Evolutionary conservation across 2,888 invertebrate species (phyloP).

Genomic region (Xylophagus ater): DNA sequence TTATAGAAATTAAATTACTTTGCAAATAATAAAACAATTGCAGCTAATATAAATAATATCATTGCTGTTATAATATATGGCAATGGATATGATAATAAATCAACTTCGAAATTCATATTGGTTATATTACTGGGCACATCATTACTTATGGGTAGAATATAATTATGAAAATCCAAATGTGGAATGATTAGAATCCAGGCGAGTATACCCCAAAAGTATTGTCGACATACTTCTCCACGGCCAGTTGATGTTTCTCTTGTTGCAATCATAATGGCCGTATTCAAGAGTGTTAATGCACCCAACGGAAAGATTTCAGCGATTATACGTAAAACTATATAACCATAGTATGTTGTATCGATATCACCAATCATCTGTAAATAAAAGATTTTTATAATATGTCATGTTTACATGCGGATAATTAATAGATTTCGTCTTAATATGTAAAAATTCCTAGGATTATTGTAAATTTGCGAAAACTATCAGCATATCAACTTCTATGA

Average conservation of each 20-base stretch:
- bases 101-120: slow-evolving; percentile 18
- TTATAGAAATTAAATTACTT: slow-evolving; percentile 35
- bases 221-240: slow-evolving; percentile 67
- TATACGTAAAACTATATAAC: slow-evolving; percentile 55
- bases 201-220: slow-evolving; percentile 62
- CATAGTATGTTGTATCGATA: slow-evolving; percentile 56
- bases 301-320: slow-evolving; percentile 68
- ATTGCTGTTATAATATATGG: background rate
- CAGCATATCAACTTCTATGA: no score
- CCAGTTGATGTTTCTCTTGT: slow-evolving; percentile 71
- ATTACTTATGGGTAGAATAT: no score
- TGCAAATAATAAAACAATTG: slow-evolving; percentile 44
- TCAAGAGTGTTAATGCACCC: slow-evolving; percentile 56
- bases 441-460: no score
- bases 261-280: slow-evolving; percentile 69
- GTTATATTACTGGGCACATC: slow-evolving; percentile 27
- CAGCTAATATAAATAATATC: slow-evolving; percentile 47
- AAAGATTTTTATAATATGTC: background rate
- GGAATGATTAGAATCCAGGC: slow-evolving; percentile 59
- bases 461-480: no score
- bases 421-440: background rate
- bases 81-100: background rate
- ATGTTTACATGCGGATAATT: background rate
- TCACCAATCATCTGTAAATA: slow-evolving; percentile 43
- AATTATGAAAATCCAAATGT: slow-evolving; percentile 43